Evolutionary conservation across 1,140 invertebrate genomes (phyloP), one percentile per base, ranked within the genome.

Genomic region (Drosophila guanche): DNA sequence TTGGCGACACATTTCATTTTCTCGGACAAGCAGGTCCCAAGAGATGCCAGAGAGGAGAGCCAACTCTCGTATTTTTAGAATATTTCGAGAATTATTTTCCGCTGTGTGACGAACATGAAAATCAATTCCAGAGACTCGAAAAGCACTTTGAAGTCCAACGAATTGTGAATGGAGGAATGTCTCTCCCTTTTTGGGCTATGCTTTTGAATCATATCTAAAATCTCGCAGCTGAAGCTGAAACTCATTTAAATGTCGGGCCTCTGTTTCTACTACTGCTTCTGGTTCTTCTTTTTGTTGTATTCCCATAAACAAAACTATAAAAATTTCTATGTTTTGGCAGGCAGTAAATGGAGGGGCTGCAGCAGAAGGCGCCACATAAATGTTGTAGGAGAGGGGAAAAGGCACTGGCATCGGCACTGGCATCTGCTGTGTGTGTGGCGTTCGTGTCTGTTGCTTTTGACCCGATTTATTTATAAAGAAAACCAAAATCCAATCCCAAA

Each of bases 281-380:
- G 29, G 29, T 33, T 33, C 8, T 12, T 37, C 1, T 52, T 68
- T 50, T 59, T 79, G 77, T 80, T 80, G 62, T 71, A 80, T 57
- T 57, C 60, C 66, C 73, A 85, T 85, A 84, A 84, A 84, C 80
- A 84, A 84, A 84, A 76, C 80, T 80, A 84, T 84, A 84, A 84
- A 84, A 84, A 59, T 59, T 68, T 63, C 52, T 63, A 68, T 58
- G 40, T 55, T 72, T 66, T 45, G 61, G 41, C 47, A 37, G 33
- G 33, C 33, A 37, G 33, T 37, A 4, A 37, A 37, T 10, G 4
- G 33, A 37, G 53, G n/a, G 27, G 55, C 25, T 51, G 51, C 16
- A 63, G 40, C 25, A 69, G 53, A 57, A 80, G 80, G 76, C 80
- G 80, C 80, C 80, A 86, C 76, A 84, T 59, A 75, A 79, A 73